phyloP scores from a whole-genome alignment of 1,140 invertebrate genomes.

The Thalassaphorura encarpata region DNA sequence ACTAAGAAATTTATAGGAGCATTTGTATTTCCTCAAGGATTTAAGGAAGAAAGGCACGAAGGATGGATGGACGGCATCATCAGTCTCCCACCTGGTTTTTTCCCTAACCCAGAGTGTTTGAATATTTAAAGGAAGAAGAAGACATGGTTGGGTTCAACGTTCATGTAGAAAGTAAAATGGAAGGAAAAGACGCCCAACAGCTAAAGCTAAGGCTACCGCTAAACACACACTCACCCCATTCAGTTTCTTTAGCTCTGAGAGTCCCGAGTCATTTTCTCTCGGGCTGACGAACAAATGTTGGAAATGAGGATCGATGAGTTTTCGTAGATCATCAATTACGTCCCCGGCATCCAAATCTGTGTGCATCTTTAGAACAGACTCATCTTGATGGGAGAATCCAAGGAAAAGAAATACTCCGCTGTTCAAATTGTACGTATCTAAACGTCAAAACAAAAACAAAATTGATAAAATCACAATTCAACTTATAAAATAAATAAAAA shows the following conservation, averaged over 20 bases:
- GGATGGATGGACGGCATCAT: no score
- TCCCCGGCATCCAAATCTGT: slow-evolving; percentile 68
- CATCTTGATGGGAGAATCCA: slow-evolving; percentile 76
- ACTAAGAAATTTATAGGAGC: not conserved
- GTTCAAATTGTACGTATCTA: slow-evolving; percentile 64
- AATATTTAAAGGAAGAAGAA: no score
- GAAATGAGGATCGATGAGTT: slow-evolving; percentile 30
- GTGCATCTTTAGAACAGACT: slow-evolving; percentile 64
- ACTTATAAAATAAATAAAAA: not conserved
- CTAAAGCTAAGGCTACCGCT: not conserved
- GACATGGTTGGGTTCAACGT: no score
- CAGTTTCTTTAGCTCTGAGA: slow-evolving; percentile 24
- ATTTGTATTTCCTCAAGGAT: no score
- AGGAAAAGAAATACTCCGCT: slow-evolving; percentile 75
- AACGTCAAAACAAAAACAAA: not conserved
- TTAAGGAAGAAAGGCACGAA: no score
- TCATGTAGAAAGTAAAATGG: no score
- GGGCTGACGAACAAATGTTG: slow-evolving; percentile 26
- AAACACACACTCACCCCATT: slow-evolving; percentile 27
- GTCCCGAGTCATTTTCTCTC: slow-evolving; percentile 14
- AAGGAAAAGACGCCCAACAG: no score
- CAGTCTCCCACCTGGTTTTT: no score
- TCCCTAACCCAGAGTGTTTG: no score
- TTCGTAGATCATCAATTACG: slow-evolving; percentile 62
- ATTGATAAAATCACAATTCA: not conserved